phyloP scores from a whole-genome alignment of 2,113 vertebrate species.

The Notiomystis cincta region DNA sequence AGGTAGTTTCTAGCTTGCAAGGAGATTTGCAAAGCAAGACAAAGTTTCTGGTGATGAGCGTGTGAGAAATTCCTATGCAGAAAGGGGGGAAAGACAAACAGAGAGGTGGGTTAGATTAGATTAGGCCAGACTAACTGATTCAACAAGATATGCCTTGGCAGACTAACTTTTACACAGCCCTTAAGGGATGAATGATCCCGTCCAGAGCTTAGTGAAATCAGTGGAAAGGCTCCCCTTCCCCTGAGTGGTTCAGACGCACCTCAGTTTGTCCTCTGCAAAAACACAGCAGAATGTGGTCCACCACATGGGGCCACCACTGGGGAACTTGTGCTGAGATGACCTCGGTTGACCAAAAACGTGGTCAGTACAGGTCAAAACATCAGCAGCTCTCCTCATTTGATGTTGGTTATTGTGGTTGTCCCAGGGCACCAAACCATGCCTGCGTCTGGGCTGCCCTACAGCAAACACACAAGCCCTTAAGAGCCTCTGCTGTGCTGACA shows the following conservation, averaged over 20 bases:
- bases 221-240: neutral
- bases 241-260: neutral
- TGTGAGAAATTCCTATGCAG: constrained; percentile 41
- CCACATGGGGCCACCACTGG: neutral
- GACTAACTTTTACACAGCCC: neutral
- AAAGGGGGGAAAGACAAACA: constrained; percentile 36
- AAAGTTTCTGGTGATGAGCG: neutral
- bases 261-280: neutral
- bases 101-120: constrained; percentile 14
- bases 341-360: neutral
- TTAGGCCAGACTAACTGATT: constrained; percentile 16
- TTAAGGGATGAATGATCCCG: neutral
- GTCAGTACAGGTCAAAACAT: neutral
- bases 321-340: neutral
- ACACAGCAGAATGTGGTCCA: neutral
- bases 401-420: neutral
- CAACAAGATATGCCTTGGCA: neutral
- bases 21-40: neutral
- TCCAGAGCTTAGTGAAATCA: neutral
- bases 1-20: neutral
- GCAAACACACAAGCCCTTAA: neutral
- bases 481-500: neutral
- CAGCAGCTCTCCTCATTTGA: neutral
- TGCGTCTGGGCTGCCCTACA: neutral
- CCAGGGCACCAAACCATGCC: neutral